These are phyloP conservation scores for Sturnira hondurensis DNA, from an alignment of 2,113 vertebrate genomes.

Conservation along the genomic window DNA sequence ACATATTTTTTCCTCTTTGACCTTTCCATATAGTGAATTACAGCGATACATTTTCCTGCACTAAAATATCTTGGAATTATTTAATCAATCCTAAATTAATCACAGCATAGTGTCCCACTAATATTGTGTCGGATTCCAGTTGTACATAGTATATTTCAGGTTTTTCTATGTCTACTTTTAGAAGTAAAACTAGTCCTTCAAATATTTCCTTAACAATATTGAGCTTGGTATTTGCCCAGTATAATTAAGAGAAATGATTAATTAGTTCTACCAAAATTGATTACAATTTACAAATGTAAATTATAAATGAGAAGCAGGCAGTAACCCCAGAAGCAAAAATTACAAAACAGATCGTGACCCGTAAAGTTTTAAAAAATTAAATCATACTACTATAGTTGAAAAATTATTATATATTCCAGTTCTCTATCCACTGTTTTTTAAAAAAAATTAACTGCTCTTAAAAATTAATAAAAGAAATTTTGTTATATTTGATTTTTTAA, in stretches of 20 bases:
- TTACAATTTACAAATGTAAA: background rate
- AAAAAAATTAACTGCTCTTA: background rate
- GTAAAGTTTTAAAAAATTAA: slow-evolving; percentile 14
- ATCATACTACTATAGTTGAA: background rate
- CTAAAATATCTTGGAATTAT: slow-evolving; percentile 5
- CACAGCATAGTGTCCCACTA: background rate
- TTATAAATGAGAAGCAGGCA: background rate
- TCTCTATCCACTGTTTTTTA: background rate
- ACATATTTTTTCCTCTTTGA: background rate
- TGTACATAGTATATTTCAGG: background rate
- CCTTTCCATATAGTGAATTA: background rate
- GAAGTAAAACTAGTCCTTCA: slow-evolving; percentile 15
- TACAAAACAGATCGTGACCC: background rate
- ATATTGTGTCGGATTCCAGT: background rate
- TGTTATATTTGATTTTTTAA: background rate
- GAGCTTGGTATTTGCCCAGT: background rate
- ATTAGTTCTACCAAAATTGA: background rate
- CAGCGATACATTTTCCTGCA: background rate
- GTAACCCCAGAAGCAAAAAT: background rate
- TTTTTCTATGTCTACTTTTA: background rate
- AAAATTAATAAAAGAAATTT: background rate
- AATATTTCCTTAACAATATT: slow-evolving; percentile 6
- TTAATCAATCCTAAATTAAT: background rate
- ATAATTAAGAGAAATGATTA: slow-evolving; percentile 1
- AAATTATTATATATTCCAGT: background rate